phyloP scores from a whole-genome alignment of 2,888 invertebrate genomes.

The Drosophila incognita region DNA sequence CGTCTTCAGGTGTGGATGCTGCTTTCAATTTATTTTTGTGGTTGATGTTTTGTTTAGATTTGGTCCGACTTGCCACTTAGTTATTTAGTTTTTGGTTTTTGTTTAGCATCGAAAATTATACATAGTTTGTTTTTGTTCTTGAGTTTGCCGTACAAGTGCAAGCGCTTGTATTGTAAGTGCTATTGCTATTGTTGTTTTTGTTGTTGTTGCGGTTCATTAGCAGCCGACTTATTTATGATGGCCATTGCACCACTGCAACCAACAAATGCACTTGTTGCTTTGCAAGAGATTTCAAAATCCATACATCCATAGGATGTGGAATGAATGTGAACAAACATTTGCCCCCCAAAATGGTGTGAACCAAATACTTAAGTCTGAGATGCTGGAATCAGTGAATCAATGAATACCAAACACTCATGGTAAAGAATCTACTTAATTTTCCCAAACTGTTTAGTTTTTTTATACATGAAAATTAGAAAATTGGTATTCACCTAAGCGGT shows the following conservation, averaged over 20 bases:
- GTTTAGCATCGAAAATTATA: constrained; percentile 60
- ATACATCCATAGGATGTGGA: constrained; percentile 34
- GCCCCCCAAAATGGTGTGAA: constrained; percentile 21
- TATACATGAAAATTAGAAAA: neutral
- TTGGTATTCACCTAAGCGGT: neutral
- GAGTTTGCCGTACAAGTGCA: constrained; percentile 68
- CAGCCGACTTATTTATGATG: constrained; percentile 66
- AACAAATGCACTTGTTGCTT: constrained; percentile 72
- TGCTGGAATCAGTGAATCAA: neutral
- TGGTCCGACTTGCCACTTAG: constrained; percentile 53
- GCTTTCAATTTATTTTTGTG: constrained; percentile 49
- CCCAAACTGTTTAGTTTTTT: neutral
- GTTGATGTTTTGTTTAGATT: constrained; percentile 63
- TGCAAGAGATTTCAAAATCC: constrained; percentile 48
- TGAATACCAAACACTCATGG: neutral
- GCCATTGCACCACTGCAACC: constrained; percentile 55
- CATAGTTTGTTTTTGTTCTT: constrained; percentile 63
- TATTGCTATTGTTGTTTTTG: constrained; percentile 27
- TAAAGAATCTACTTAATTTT: neutral
- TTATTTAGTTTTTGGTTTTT: constrained; percentile 51
- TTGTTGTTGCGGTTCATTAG: constrained; percentile 57
- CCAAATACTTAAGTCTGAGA: constrained; percentile 23
- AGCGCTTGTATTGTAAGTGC: constrained; percentile 65
- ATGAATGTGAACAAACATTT: constrained; percentile 43
- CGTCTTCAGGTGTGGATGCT: constrained; percentile 62